phyloP scores from a whole-genome alignment of 2,113 vertebrate species.

The Carlito syrichta region DNA sequence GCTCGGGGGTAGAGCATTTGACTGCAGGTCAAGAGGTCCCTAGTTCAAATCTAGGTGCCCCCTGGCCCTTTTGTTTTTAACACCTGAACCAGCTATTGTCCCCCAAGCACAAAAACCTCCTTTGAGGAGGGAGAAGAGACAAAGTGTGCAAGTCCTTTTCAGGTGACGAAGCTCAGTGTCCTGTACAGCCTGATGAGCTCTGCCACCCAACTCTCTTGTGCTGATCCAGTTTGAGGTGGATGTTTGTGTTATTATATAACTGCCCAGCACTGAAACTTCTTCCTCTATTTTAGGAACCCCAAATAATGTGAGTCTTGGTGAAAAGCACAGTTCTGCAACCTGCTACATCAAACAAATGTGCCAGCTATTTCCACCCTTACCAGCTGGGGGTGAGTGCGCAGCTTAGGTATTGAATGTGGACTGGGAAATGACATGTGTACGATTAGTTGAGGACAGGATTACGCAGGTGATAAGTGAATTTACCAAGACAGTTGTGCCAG shows the following conservation, averaged over 20 bases:
- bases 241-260: not conserved
- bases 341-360: not conserved
- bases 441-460: too few relatives aligned
- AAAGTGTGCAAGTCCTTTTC: not conserved
- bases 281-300: not conserved
- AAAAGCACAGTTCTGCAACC: not conserved
- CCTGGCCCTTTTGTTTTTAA: not conserved
- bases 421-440: too few relatives aligned
- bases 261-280: not conserved
- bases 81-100: not conserved
- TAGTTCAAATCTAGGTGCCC: not conserved
- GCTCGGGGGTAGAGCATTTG: not conserved
- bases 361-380: too few relatives aligned
- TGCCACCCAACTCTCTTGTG: not conserved
- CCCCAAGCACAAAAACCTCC: not conserved
- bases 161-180: too few relatives aligned
- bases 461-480: too few relatives aligned
- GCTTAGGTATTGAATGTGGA: too few relatives aligned
- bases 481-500: too few relatives aligned
- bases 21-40: not conserved
- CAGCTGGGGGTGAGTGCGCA: rapidly evolving
- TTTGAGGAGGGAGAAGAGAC: not conserved
- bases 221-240: not conserved
- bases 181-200: not conserved
- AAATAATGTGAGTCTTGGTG: not conserved